phyloP scores from a whole-genome alignment of 2,113 vertebrate genomes.

The Gambusia holbrooki region DNA sequence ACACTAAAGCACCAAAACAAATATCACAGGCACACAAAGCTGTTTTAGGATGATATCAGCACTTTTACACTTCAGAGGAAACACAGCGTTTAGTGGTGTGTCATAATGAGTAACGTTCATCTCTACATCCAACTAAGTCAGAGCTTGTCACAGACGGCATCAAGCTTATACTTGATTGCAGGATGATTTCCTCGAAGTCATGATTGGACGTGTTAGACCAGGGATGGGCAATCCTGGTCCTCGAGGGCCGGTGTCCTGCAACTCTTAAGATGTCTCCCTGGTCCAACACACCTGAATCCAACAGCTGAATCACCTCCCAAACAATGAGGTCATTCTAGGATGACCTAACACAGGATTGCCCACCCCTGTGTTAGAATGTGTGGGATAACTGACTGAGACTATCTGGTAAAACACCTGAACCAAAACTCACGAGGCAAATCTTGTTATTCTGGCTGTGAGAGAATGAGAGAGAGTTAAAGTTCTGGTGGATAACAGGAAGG shows the following conservation, averaged over 20 bases:
- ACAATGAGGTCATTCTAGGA: no score
- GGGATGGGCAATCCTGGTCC: no score
- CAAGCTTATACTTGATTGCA: neutral
- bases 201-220: neutral
- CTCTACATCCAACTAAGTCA: neutral
- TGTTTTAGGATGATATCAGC: neutral
- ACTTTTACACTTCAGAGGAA: neutral
- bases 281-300: no score
- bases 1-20: neutral
- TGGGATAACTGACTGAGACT: neutral
- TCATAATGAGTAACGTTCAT: conserved; percentile 1
- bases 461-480: no score
- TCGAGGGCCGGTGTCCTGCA: no score
- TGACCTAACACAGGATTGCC: no score
- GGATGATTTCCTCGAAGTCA: neutral
- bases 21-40: conserved; percentile 6
- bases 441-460: no score
- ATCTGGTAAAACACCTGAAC: no score
- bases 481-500: no score
- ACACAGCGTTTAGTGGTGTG: neutral
- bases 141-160: neutral
- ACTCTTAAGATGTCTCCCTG: no score
- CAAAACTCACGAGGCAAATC: no score
- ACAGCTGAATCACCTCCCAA: no score
- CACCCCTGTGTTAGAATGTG: neutral